Evolutionary conservation across 2,888 invertebrate genomes (phyloP).

Genomic region (Crepidodera aurea): DNA sequence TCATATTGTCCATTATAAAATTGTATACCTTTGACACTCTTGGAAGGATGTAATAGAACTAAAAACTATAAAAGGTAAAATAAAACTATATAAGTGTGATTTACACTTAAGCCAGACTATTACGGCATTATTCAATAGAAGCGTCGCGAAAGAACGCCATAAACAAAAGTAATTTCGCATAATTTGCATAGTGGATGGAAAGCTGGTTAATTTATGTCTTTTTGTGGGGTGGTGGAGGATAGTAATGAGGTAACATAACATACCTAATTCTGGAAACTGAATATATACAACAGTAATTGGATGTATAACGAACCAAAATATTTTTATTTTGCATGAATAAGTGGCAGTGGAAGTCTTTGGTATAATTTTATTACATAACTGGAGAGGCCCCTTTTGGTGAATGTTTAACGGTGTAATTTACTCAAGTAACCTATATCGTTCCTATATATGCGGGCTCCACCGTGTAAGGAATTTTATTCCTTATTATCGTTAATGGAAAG

Average conservation of each 20-base stretch:
- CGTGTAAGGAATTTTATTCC: slow-evolving; percentile 14
- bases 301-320: slow-evolving; percentile 27
- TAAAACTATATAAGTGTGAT: not conserved
- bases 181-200: slow-evolving; percentile 38
- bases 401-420: slow-evolving; percentile 24
- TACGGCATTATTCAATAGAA: slow-evolving; percentile 22
- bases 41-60: too few species aligned
- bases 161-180: slow-evolving; percentile 34
- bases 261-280: slow-evolving; percentile 34
- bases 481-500: not conserved
- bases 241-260: slow-evolving; percentile 38
- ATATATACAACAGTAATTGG: slow-evolving; percentile 30
- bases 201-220: slow-evolving; percentile 26
- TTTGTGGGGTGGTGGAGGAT: slow-evolving; percentile 17
- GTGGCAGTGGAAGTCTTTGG: slow-evolving; percentile 22
- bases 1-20: too few species aligned
- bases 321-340: slow-evolving; percentile 28
- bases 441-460: not conserved
- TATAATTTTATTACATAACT: slow-evolving; percentile 24
- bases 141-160: slow-evolving; percentile 31
- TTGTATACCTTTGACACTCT: too few species aligned
- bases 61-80: not conserved
- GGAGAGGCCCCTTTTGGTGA: slow-evolving; percentile 21
- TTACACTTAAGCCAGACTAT: slow-evolving; percentile 7
- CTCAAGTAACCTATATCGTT: slow-evolving; percentile 15